A percentile compares a stretch with the other conserved stretches of the same genome.
These are phyloP conservation scores for Atlantisia rogersi DNA, from an alignment of 2,113 vertebrate genomes.

Conservation along the genomic window DNA sequence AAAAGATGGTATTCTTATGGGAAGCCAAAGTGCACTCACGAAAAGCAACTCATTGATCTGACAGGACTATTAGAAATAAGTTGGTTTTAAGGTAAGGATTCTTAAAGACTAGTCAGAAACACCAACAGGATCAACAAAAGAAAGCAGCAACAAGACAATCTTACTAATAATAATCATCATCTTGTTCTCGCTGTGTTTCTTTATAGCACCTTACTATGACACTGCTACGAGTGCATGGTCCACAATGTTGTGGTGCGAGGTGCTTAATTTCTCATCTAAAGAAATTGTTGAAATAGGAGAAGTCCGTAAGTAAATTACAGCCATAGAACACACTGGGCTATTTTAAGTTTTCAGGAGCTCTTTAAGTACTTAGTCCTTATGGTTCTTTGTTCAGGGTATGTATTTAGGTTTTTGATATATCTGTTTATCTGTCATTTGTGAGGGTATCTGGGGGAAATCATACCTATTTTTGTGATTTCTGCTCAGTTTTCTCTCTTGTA, in stretches of 20 bases:
- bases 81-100: background rate
- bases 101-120: background rate
- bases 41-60: background rate
- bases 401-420: background rate
- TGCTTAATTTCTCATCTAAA: background rate
- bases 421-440: background rate
- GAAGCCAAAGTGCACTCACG: background rate
- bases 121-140: background rate
- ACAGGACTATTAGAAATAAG: background rate
- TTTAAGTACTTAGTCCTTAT: background rate
- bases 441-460: background rate
- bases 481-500: background rate
- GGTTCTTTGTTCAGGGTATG: background rate
- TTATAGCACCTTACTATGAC: background rate
- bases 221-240: background rate
- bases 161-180: background rate
- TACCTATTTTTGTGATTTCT: background rate
- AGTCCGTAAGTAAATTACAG: background rate
- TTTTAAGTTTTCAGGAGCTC: background rate
- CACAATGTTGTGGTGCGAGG: background rate
- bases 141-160: background rate
- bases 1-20: background rate
- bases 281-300: background rate
- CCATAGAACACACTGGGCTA: background rate
- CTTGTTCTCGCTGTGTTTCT: background rate